phyloP scores from a whole-genome alignment of 2,113 vertebrate genomes.

The Poeciliopsis turrubarensis region DNA sequence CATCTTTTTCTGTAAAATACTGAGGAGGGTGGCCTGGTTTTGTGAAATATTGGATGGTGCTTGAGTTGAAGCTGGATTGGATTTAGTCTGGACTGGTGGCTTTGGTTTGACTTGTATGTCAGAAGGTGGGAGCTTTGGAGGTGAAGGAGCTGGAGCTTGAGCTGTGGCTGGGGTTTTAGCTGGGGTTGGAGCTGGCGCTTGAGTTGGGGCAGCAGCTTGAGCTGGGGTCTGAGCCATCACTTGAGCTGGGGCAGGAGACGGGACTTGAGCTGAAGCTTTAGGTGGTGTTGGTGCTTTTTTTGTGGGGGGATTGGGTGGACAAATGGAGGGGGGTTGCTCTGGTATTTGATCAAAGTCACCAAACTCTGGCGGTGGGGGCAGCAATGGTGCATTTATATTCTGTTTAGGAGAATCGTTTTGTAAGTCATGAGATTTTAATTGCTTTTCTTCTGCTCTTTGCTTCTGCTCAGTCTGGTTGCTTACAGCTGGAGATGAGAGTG shows the following conservation, averaged over 20 bases:
- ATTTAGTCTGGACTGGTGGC: conserved; percentile 38
- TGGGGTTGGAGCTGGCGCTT: not conserved
- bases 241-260: conserved; percentile 14
- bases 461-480: conserved; percentile 27
- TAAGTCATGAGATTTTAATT: conserved; percentile 2
- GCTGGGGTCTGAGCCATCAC: not conserved
- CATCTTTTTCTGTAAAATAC: conserved; percentile 84
- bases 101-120: conserved; percentile 46
- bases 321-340: conserved; percentile 49
- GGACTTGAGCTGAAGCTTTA: conserved; percentile 28
- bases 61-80: conserved; percentile 24
- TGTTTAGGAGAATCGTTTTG: conserved; percentile 52
- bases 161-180: conserved; percentile 1
- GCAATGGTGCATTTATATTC: conserved; percentile 74
- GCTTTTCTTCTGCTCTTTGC: conserved; percentile 14
- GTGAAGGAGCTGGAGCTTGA: conserved; percentile 24
- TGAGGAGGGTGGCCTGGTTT: conserved; percentile 76
- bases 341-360: conserved; percentile 42
- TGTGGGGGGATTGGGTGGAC: conserved; percentile 58
- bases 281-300: conserved; percentile 35
- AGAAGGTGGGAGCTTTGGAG: conserved; percentile 40
- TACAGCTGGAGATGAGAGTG: conserved; percentile 1
- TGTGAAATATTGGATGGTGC: conserved; percentile 39
- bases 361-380: conserved; percentile 94
- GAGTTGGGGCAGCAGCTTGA: conserved; percentile 32